Evolutionary conservation across 2,113 vertebrate genomes (phyloP).

Genomic region (Tricholaema leucomelas): DNA sequence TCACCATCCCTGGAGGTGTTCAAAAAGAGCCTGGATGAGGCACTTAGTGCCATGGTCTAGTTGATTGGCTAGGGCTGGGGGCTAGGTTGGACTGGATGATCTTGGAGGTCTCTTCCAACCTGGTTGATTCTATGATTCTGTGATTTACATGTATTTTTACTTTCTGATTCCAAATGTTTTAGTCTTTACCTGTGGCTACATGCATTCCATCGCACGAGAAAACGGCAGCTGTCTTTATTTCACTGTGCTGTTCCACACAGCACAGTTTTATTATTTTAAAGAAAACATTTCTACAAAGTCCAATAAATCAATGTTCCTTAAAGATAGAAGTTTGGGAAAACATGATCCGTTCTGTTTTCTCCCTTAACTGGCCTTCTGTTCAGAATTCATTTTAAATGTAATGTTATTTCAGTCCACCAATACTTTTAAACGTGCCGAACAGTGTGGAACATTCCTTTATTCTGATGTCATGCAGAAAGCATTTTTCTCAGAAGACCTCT

Average conservation of each 20-base stretch:
- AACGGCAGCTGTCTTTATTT: background rate
- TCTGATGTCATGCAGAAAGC: conserved; percentile 80
- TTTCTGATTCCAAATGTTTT: background rate
- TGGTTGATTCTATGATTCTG: no score
- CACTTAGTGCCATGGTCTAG: no score
- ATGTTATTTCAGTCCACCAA: conserved; percentile 77
- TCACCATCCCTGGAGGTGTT: no score
- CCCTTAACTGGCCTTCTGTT: conserved; percentile 41
- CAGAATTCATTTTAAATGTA: conserved; percentile 68
- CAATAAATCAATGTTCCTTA: conserved; percentile 26
- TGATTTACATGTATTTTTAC: background rate
- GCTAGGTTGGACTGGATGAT: no score
- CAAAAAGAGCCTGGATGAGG: no score
- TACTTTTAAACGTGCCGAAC: conserved; percentile 71
- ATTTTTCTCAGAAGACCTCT: conserved; percentile 83
- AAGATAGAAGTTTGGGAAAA: conserved; percentile 37
- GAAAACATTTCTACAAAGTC: background rate
- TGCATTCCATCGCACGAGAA: background rate
- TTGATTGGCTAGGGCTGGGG: no score
- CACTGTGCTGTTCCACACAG: background rate
- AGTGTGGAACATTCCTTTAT: conserved; percentile 75
- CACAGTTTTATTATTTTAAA: conserved; percentile 7
- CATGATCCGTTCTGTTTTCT: conserved; percentile 15
- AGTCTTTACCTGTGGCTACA: background rate
- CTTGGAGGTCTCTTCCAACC: no score